A percentile compares a stretch with the other conserved stretches of the same genome.
Conservation (phyloP, 2,888 invertebrate genomes). For the Ametastegia equiseti region DNA sequence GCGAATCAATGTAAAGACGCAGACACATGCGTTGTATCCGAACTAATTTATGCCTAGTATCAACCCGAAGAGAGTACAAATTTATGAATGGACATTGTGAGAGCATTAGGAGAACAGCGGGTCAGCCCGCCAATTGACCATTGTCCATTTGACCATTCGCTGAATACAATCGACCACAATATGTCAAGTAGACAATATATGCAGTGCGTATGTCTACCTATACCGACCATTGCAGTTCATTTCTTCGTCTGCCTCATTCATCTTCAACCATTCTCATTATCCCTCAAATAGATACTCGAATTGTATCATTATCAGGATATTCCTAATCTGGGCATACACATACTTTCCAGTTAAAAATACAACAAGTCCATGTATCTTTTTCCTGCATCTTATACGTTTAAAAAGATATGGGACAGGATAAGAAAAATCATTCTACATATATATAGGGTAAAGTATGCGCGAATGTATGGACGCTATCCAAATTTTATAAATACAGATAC, state of each 20-base stretch:
- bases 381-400: too few species aligned
- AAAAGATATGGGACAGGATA: too few species aligned
- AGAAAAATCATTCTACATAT: too few species aligned
- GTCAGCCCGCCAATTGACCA: constrained; percentile 71
- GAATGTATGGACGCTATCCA: too few species aligned
- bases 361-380: too few species aligned
- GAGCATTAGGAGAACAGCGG: constrained; percentile 67
- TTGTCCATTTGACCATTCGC: constrained; percentile 56
- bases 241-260: background rate
- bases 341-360: too few species aligned
- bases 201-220: background rate
- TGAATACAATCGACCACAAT: background rate
- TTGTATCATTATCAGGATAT: too few species aligned
- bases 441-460: too few species aligned
- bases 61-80: constrained; percentile 20
- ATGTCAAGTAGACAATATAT: background rate
- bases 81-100: constrained; percentile 50
- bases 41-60: constrained; percentile 11
- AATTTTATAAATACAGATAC: too few species aligned
- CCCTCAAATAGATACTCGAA: too few species aligned
- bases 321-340: too few species aligned
- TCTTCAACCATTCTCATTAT: too few species aligned
- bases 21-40: background rate
- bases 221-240: background rate
- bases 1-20: background rate